Base-by-base conservation (phyloP, 2,113 vertebrate genomes). In the Muntiacus muntjak region DNA sequence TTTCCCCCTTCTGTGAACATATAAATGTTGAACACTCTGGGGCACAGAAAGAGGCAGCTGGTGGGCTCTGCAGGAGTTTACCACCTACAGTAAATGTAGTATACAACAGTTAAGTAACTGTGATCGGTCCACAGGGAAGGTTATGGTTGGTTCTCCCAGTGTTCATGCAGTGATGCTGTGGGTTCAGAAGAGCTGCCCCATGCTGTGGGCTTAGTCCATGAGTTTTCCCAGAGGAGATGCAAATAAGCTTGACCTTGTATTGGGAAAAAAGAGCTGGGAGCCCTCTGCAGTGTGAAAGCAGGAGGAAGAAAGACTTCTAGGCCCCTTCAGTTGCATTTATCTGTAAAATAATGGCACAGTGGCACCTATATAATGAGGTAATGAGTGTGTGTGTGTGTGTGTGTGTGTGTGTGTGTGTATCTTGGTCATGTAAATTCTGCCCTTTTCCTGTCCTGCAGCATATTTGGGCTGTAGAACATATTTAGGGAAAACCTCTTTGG, bases 241-340 rank as follows among this genome's bases (percentile, higher is more conserved):
- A 78, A 50, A 82, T 71, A 54, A 96, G 74, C 36, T 87, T 93
- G n/a, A 82, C 23, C 17, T 89, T 83, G 79, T 85, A 93, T 93
- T 95, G 97, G 79, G 84, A 89, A 71, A 96, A 55, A 97, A 87
- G 45, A 84, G 17, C 50, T 89, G 33, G 60, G n/a, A 45, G 36
- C 45, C 36, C 23, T 95, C 94, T 95, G 93, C 30, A 95, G 3
- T 78, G 67, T 76, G 26, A 86, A 81, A 87, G 36, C n/a, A 50
- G 19, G 28, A 62, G 7, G 33, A 93, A 14, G 45, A 83, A 91
- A 82, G 78, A 36, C 26, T 87, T 91, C 16, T 57, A 71, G 62
- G 26, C 7, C 16, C 14, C n/a, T 28, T 64, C 58, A 23, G 57
- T 90, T 94, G 28, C 23, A 30, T 81, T 76, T 91, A 60, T 89